Base-by-base conservation (phyloP, 92 coral and sea anemone species). In the Porites rus region DNA sequence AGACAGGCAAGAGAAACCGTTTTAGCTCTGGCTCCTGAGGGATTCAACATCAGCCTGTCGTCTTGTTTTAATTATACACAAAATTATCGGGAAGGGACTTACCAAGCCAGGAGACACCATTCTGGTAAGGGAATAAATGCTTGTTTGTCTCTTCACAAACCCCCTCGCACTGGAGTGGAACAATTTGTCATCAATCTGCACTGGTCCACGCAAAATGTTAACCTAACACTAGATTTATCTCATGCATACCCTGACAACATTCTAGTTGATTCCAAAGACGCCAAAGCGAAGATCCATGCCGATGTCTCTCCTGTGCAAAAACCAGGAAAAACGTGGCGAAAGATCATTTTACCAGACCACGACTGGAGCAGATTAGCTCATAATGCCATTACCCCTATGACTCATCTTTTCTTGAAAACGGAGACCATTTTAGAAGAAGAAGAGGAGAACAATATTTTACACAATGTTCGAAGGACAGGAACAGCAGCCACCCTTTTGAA, bases 131-230 rank as follows among this genome's bases (percentile, higher is more conserved):
- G 80, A 6, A 75, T 94, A 0, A 94, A 92, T 51, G 92, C 90
- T 4, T 77, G 90, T 76, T 69, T 89, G 0, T 94, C 97, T 4
- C 90, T 94, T 1, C 93, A 94, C 52, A 86, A 89, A 52, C 97
- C 93, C 3, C 95, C 93, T 13, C 72, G 89, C 2, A 92, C 71
- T 43, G 94, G 94, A 3, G 95, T 94, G 14, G 79, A 88, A 70
- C 80, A 75, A 51, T 82, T 86, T 56, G 97, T 92, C 18, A 65
- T 94, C 28, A 89, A 94, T 64, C 69, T 94, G 4, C 94, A 83
- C 51, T 94, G 93, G 92, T 75, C 97, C 1, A 86, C 93, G 0
- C 90, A 94, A 7, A 90, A 90, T 86, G 95, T 94, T 1, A 94
- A 94, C 65, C 86, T 94, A 2, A 68, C 83, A 1, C 82, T 90